These are phyloP conservation scores for Halictus ligatus DNA, from an alignment of 2,888 invertebrate genomes.

Conservation along the genomic window DNA sequence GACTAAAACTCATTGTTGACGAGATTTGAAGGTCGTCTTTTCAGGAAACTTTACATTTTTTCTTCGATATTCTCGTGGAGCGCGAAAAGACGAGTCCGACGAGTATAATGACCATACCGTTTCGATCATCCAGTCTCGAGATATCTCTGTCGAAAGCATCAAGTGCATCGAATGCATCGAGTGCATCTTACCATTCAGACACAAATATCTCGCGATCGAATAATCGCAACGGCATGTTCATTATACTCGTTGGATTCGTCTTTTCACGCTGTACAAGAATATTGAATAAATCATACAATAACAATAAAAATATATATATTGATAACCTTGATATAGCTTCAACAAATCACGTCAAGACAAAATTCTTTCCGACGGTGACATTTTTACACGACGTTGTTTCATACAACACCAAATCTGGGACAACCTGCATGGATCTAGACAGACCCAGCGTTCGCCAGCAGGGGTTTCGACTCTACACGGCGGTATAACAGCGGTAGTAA, in stretches of 20 bases:
- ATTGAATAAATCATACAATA: neutral
- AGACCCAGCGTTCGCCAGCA: too few relatives aligned
- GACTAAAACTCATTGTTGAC: too few relatives aligned
- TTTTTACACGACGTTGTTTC: too few relatives aligned
- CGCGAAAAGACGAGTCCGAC: neutral
- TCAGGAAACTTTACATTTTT: too few relatives aligned
- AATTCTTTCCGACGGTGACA: neutral
- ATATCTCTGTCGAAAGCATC: neutral
- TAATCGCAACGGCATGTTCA: neutral
- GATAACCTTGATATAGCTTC: neutral
- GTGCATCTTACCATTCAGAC: neutral
- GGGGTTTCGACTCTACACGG: neutral
- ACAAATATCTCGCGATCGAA: neutral
- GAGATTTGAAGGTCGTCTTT: too few relatives aligned
- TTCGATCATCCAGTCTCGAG: neutral
- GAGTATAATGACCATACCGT: neutral
- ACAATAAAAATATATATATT: neutral
- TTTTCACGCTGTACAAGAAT: neutral
- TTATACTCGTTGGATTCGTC: neutral
- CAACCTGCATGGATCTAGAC: too few relatives aligned
- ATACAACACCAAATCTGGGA: too few relatives aligned
- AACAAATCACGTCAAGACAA: neutral
- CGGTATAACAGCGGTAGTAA: neutral
- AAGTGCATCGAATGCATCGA: neutral
- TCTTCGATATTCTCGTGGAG: neutral